Percentiles rank a stretch among this genome's conserved stretches.
Conservation (phyloP, 2,113 vertebrate genomes). For the Columba janthina region DNA sequence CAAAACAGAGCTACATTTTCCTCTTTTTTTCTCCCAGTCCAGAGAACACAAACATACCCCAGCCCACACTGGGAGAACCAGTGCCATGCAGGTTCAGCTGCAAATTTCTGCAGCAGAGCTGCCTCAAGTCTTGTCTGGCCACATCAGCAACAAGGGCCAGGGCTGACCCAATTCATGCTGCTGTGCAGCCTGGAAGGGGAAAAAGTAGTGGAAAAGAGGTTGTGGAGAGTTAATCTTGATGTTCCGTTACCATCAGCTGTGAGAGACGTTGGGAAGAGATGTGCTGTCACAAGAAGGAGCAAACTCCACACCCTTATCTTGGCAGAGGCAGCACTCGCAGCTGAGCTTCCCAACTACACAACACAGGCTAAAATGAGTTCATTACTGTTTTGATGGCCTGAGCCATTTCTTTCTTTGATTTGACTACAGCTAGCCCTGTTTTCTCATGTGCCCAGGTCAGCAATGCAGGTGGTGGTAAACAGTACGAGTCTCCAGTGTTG, state of each 20-base stretch:
- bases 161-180: background rate
- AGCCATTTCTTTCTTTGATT: background rate
- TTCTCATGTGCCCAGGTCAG: rapidly evolving
- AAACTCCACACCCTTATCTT: background rate
- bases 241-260: background rate
- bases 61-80: background rate
- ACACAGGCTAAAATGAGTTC: background rate
- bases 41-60: background rate
- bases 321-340: background rate
- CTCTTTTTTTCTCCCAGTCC: background rate
- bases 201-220: background rate
- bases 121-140: background rate
- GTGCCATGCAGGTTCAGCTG: background rate
- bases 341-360: background rate
- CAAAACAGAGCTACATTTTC: background rate
- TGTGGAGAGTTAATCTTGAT: background rate
- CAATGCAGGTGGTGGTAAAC: rapidly evolving
- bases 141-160: background rate
- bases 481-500: background rate
- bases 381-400: background rate
- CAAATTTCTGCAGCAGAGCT: background rate
- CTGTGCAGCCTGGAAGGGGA: background rate
- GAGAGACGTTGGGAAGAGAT: background rate
- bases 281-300: background rate
- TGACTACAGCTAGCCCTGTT: background rate